Percentiles rank a stretch among this genome's conserved stretches.
phyloP scores from a whole-genome alignment of 1,140 invertebrate genomes.

The Palaemon carinicauda region DNA sequence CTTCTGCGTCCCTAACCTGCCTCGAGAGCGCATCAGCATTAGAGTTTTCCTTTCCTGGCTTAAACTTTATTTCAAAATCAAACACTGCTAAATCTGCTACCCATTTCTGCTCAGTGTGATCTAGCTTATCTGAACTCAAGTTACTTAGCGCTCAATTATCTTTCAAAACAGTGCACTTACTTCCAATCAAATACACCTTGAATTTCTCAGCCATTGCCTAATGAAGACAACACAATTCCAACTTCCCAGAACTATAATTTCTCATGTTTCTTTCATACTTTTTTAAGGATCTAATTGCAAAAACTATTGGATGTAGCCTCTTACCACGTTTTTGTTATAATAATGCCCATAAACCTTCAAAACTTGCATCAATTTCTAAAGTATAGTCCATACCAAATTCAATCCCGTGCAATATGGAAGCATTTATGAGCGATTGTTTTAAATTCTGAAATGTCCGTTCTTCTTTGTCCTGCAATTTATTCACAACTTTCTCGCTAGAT shows the following conservation, averaged over 20 bases:
- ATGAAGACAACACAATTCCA: background rate
- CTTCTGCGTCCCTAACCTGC: no score
- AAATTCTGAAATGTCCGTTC: background rate
- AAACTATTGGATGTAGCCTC: background rate
- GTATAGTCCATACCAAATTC: background rate
- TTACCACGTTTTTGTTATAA: background rate
- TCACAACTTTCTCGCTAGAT: no score
- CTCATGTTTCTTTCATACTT: conserved; percentile 5
- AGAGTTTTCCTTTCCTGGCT: no score
- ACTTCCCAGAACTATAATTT: conserved; percentile 18
- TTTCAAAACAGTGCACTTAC: background rate
- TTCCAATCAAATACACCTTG: background rate
- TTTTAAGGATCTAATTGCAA: background rate
- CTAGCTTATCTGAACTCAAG: no score
- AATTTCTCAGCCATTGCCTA: conserved; percentile 15
- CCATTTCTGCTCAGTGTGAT: no score
- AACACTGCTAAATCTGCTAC: no score
- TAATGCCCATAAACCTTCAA: background rate
- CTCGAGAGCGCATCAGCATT: no score
- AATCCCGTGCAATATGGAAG: background rate
- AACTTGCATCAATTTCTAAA: conserved; percentile 15
- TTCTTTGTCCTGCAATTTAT: background rate
- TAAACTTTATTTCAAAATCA: no score
- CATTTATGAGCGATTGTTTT: background rate
- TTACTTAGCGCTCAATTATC: no score